phyloP scores from a whole-genome alignment of 2,797 vertebrate genomes.

The Sitta carolinensis region DNA sequence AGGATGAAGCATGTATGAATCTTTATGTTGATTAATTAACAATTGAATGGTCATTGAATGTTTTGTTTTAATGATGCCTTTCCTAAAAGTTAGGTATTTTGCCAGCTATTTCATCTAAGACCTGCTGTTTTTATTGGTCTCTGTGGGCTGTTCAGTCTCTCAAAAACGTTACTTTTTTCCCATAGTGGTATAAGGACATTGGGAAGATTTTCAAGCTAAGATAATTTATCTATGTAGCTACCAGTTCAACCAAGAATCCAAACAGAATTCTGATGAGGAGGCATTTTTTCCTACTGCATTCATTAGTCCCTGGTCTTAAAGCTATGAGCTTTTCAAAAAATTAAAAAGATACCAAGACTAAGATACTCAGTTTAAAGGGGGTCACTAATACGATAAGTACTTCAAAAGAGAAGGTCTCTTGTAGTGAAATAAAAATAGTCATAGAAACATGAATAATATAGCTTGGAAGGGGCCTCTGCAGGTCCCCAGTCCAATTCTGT shows the following conservation, averaged over 20 bases:
- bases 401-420: background rate
- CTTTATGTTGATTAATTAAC: background rate
- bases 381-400: background rate
- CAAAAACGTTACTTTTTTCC: background rate
- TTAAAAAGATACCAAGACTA: background rate
- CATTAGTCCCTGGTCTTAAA: background rate
- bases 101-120: background rate
- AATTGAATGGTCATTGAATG: background rate
- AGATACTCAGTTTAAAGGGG: background rate
- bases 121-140: background rate
- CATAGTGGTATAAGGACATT: background rate
- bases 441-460: background rate
- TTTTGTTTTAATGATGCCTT: background rate
- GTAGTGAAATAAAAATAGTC: background rate
- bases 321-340: background rate
- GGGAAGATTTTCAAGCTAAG: background rate
- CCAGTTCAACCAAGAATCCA: background rate
- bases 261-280: background rate
- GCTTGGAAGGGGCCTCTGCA: background rate
- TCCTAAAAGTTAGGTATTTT: background rate
- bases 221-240: background rate
- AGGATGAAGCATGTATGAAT: background rate
- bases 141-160: background rate
- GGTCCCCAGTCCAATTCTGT: background rate
- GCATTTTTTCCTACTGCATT: background rate